These are phyloP conservation scores for Sialis lutaria DNA, from an alignment of 2,888 invertebrate genomes.

Conservation along the genomic window DNA sequence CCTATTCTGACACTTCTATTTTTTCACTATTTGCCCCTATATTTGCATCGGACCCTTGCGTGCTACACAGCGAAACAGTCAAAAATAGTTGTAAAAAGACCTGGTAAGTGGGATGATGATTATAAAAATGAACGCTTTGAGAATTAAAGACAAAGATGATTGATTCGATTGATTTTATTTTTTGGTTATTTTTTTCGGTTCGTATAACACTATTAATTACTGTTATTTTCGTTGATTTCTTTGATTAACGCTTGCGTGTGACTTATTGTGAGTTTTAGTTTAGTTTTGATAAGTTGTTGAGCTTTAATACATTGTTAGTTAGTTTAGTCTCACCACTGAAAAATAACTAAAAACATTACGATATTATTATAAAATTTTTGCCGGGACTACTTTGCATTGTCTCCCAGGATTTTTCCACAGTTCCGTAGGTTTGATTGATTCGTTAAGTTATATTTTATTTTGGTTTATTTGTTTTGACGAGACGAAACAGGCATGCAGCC, in stretches of 20 bases:
- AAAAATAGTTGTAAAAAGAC: slow-evolving; percentile 30
- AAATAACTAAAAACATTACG: too few species aligned
- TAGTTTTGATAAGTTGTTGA: background rate
- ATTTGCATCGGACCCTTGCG: slow-evolving; percentile 29
- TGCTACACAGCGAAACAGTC: slow-evolving; percentile 30
- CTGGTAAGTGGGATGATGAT: slow-evolving; percentile 23
- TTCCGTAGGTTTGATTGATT: too few species aligned
- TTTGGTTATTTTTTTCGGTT: slow-evolving; percentile 10
- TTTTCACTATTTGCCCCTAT: slow-evolving; percentile 31
- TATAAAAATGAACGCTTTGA: slow-evolving; percentile 6
- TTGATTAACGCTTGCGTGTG: slow-evolving; percentile 7
- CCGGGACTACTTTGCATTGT: too few species aligned
- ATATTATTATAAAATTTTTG: too few species aligned
- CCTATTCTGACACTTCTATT: slow-evolving; percentile 33
- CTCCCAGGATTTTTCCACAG: too few species aligned
- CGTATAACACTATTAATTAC: slow-evolving; percentile 4
- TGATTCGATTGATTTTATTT: slow-evolving; percentile 10
- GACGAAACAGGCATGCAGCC: too few species aligned
- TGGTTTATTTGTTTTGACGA: too few species aligned
- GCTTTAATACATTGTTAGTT: too few species aligned
- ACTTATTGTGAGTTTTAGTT: background rate
- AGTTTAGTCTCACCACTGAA: too few species aligned
- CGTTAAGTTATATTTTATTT: too few species aligned
- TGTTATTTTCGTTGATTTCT: slow-evolving; percentile 8
- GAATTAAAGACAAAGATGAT: slow-evolving; percentile 2